Conservation (phyloP, 1,140 invertebrate species). For the Pantala flavescens region DNA sequence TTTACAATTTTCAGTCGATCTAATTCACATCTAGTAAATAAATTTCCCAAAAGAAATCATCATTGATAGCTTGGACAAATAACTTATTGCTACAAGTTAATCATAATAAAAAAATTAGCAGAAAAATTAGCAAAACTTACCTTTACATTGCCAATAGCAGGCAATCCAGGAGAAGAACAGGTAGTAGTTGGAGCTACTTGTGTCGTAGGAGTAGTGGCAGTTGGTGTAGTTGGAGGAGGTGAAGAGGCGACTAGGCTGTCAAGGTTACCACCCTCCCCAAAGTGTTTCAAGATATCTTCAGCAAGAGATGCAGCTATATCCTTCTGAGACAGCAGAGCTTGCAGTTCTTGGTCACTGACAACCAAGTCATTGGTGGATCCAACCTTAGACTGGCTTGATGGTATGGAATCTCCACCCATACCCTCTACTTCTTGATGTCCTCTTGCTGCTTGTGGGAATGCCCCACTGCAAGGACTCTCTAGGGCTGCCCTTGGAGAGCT, state of each 20-base stretch:
- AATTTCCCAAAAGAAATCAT: too few species aligned
- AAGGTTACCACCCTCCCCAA: constrained; percentile 45
- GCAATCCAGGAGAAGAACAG: not conserved
- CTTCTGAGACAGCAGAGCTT: constrained; percentile 57
- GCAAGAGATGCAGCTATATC: constrained; percentile 67
- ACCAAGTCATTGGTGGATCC: not conserved
- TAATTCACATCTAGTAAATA: too few species aligned
- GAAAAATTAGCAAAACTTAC: not conserved
- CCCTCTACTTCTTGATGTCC: not conserved
- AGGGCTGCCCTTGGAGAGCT: not conserved
- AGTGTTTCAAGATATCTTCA: constrained; percentile 73
- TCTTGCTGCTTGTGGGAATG: not conserved
- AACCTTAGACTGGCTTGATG: not conserved
- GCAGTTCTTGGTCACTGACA: constrained; percentile 56
- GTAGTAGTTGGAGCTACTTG: not conserved
- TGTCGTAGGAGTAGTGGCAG: not conserved
- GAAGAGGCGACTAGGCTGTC: not conserved
- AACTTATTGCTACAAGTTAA: too few species aligned
- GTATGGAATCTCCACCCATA: not conserved
- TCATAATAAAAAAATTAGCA: too few species aligned
- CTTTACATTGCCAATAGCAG: not conserved
- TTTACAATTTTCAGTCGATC: too few species aligned
- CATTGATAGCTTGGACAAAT: too few species aligned
- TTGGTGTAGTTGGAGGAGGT: not conserved
- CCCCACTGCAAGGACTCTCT: not conserved